Percentiles rank a stretch among this genome's conserved stretches.
These are phyloP conservation scores for Diaperis boleti DNA, from an alignment of 2,888 invertebrate species.

Conservation along the genomic window DNA sequence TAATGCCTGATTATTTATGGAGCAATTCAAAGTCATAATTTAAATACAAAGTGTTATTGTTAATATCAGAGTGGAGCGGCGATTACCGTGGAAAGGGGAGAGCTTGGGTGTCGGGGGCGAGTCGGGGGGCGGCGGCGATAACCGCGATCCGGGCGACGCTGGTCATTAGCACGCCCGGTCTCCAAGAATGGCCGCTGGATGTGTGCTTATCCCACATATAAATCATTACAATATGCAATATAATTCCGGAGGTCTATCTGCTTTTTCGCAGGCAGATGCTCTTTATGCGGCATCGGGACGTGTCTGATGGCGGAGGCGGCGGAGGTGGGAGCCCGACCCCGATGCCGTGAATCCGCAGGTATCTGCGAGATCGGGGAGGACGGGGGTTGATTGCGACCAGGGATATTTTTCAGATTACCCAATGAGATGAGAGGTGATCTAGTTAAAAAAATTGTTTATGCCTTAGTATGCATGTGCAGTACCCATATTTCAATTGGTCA, in stretches of 20 bases:
- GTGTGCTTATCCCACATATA: conserved; percentile 68
- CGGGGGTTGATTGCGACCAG: too few species aligned
- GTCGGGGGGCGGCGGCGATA: conserved; percentile 54
- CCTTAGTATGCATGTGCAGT: too few species aligned
- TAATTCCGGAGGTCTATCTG: conserved; percentile 67
- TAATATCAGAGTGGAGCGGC: conserved; percentile 66
- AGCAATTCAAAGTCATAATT: conserved; percentile 68
- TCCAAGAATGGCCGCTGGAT: conserved; percentile 67
- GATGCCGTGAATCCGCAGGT: too few species aligned
- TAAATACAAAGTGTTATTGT: conserved; percentile 68
- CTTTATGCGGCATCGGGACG: conserved; percentile 59
- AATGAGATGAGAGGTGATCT: too few species aligned
- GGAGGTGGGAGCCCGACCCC: too few species aligned
- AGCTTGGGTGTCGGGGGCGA: conserved; percentile 44
- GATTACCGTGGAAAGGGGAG: conserved; percentile 57
- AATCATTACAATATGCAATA: conserved; percentile 69
- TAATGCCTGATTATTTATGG: conserved; percentile 67
- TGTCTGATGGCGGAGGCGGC: conserved; percentile 39
- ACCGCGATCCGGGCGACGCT: conserved; percentile 66
- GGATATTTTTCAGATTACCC: too few species aligned
- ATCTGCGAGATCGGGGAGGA: too few species aligned
- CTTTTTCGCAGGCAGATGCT: conserved; percentile 67
- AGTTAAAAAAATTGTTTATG: too few species aligned
- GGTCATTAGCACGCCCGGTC: conserved; percentile 68
- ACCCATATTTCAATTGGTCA: too few species aligned